A percentile compares a stretch with the other conserved stretches of the same genome.
Conservation (phyloP, 2,888 invertebrate genomes). For the Spatulosminthurus flaviceps region DNA sequence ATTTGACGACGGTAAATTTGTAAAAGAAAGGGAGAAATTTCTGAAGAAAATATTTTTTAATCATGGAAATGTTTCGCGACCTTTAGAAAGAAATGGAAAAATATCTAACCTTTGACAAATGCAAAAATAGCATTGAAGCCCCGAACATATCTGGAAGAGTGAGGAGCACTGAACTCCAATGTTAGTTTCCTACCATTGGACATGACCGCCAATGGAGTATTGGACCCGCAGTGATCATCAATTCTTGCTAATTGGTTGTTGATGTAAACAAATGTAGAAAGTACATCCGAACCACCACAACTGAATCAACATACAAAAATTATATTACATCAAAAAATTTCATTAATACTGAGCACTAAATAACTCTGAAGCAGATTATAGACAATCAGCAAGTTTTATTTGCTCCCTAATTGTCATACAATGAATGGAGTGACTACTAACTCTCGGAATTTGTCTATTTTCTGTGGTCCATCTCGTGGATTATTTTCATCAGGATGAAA, state of each 20-base stretch:
- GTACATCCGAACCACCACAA: constrained; percentile 74
- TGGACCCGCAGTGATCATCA: constrained; percentile 85
- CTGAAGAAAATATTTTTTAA: too few relatives aligned
- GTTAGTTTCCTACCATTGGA: constrained; percentile 87
- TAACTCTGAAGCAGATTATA: too few relatives aligned
- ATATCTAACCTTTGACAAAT: constrained; percentile 82
- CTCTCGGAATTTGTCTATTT: constrained; percentile 28
- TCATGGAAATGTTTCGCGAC: too few relatives aligned
- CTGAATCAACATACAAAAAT: constrained; percentile 23
- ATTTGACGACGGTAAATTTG: too few relatives aligned
- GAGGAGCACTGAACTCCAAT: constrained; percentile 83
- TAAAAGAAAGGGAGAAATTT: too few relatives aligned
- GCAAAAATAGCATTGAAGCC: constrained; percentile 89
- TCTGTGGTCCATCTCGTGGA: constrained; percentile 26
- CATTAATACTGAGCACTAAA: too few relatives aligned
- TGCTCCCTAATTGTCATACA: too few relatives aligned
- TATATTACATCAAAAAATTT: too few relatives aligned
- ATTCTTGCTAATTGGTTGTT: constrained; percentile 82
- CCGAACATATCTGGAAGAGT: constrained; percentile 80
- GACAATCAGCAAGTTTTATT: too few relatives aligned
- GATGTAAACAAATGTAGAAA: constrained; percentile 82
- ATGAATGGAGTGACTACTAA: not conserved
- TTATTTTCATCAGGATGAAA: constrained; percentile 70
- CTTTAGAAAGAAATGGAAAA: too few relatives aligned
- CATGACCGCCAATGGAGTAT: constrained; percentile 88